Evolutionary conservation across 2,113 vertebrate species (phyloP).

Genomic region (Trematocara stigmaticum): DNA sequence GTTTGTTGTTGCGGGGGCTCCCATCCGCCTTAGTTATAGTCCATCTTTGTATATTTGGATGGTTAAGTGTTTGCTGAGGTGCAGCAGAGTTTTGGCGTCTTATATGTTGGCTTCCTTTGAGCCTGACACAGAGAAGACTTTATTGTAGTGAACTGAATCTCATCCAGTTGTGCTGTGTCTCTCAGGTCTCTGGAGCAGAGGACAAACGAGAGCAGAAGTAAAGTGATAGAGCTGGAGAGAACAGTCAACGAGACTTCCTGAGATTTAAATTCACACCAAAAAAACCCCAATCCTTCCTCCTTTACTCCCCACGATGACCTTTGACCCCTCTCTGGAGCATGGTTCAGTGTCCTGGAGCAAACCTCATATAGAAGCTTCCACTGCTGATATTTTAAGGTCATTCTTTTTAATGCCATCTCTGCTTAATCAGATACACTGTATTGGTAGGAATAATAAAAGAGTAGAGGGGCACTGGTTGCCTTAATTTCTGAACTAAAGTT

Average conservation of each 20-base stretch:
- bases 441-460: neutral
- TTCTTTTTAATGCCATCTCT: slow-evolving; percentile 7
- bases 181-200: slow-evolving; percentile 58
- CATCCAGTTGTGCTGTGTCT: neutral
- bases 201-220: slow-evolving; percentile 40
- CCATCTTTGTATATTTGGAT: neutral
- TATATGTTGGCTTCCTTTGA: neutral
- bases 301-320: neutral
- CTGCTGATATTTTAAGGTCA: slow-evolving; percentile 22
- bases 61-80: neutral
- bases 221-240: slow-evolving; percentile 59
- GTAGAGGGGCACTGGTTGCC: slow-evolving; percentile 39
- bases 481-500: slow-evolving; percentile 43
- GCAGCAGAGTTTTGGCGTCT: neutral
- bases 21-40: neutral
- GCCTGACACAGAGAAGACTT: neutral
- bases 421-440: slow-evolving; percentile 51
- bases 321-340: slow-evolving; percentile 31
- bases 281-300: fast-evolving
- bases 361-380: slow-evolving; percentile 22
- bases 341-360: slow-evolving; percentile 61
- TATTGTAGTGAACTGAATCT: neutral
- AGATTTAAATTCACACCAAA: neutral
- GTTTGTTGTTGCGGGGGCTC: neutral
- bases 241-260: slow-evolving; percentile 68